These are phyloP conservation scores for Chamaedrilus cognettii DNA, from an alignment of 2,888 invertebrate genomes.

Conservation along the genomic window DNA sequence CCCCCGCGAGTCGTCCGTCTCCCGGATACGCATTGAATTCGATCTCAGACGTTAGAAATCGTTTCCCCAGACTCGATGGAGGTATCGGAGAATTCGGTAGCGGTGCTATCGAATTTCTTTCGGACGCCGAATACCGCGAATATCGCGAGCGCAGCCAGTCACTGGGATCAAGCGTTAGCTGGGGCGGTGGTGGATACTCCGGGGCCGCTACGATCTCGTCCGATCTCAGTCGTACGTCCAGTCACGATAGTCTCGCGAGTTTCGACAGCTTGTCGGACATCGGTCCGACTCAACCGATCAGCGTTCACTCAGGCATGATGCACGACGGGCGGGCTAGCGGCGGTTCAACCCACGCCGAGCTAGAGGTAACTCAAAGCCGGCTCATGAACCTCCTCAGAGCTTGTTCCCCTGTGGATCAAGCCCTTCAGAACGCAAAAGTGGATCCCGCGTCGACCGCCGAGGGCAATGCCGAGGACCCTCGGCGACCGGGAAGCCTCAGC, in stretches of 20 bases:
- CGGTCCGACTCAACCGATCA: neutral
- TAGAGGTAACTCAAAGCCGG: neutral
- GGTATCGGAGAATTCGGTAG: neutral
- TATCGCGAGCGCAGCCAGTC: constrained; percentile 18
- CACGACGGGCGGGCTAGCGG: neutral
- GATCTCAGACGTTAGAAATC: neutral
- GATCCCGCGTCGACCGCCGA: neutral
- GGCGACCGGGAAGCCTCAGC: constrained; percentile 11
- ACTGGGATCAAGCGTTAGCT: constrained; percentile 15
- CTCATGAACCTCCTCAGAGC: constrained; percentile 13
- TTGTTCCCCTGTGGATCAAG: too few species aligned
- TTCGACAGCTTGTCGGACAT: constrained; percentile 17
- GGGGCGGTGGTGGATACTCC: neutral
- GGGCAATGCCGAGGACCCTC: constrained; percentile 1
- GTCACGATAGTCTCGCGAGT: constrained; percentile 19
- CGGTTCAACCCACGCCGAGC: constrained; percentile 1
- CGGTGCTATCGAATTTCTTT: neutral
- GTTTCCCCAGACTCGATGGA: neutral
- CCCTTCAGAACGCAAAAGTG: too few species aligned
- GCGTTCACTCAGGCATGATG: neutral
- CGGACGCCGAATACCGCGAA: neutral
- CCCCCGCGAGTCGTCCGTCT: neutral
- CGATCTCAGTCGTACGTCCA: constrained; percentile 16
- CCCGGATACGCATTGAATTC: too few species aligned
- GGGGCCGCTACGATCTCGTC: neutral